Evolutionary conservation across 2,888 invertebrate genomes (phyloP), one percentile per base, ranked within the genome.

Genomic region (Thalpophila matura): DNA sequence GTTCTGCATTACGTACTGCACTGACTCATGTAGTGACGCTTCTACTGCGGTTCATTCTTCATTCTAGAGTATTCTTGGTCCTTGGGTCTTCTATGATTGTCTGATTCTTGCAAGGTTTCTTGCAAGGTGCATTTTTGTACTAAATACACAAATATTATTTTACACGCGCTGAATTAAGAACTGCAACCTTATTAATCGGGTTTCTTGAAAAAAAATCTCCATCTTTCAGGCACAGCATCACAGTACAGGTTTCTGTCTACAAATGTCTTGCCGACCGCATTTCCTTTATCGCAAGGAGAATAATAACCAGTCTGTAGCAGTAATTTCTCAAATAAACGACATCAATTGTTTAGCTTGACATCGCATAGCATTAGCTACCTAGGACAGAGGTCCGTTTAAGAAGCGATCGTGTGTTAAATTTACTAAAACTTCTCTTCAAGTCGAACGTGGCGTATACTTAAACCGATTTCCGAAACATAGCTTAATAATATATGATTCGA

Each of bases 321-420:
- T n/a, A n/a, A n/a, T n/a, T n/a, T n/a, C n/a, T n/a, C n/a, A n/a
- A n/a, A n/a, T n/a, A n/a, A n/a, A n/a, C n/a, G n/a, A n/a, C n/a
- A n/a, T n/a, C 7, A 10, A 7, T 37, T 7, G 29, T 40, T 5
- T 27, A 16, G 18, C 7, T n/a, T 10, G 5, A 27, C 7, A 40
- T 51, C 4, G 29, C 16, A n/a, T 56, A 29, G 29, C 45, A 1
- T 9, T 12, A 7, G 4, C n/a, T 14, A 7, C 10, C 0, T 7
- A 14, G 12, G 20, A 22, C 16, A n/a, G 3, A 9, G n/a, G 4
- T 6, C 20, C n/a, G 1, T 20, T 31, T 14, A 6, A 29, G 16
- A 4, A 56, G 49, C 14, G 37, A 64, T 65, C 38, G 22, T 38
- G n/a, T 50, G 42, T 63, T 66, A 49, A 66, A 58, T 69, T 65